Evolutionary conservation across 2,797 vertebrate genomes (phyloP).

Genomic region (Hoplostethus mediterraneus): DNA sequence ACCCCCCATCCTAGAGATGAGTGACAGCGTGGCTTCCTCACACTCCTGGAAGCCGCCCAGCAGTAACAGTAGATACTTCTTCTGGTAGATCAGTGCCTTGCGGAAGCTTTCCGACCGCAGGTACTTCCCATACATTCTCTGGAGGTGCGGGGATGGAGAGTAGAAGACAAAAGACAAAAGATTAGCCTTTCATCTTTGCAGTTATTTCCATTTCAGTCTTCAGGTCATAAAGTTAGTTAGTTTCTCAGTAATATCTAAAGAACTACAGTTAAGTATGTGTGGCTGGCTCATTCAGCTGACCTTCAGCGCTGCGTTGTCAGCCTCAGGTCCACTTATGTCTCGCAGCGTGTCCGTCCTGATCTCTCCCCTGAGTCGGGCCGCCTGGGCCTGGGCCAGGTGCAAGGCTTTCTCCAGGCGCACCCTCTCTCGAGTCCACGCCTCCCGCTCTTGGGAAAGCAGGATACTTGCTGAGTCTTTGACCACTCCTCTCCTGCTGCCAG

Average conservation of each 20-base stretch:
- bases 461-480: conserved; percentile 75
- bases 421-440: conserved; percentile 90
- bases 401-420: conserved; percentile 88
- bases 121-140: conserved; percentile 96
- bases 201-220: neutral
- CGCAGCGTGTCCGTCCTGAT: conserved; percentile 86
- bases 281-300: conserved; percentile 69
- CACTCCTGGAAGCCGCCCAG: conserved; percentile 97
- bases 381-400: conserved; percentile 87
- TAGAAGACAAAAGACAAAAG: neutral
- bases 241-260: neutral
- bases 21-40: conserved; percentile 92
- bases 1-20: conserved; percentile 94
- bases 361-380: conserved; percentile 88
- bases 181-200: neutral
- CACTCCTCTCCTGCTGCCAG: conserved; percentile 63
- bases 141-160: conserved; percentile 1
- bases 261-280: neutral
- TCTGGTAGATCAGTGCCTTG: conserved; percentile 98
- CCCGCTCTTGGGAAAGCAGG: conserved; percentile 88
- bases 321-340: conserved; percentile 85
- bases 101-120: conserved; percentile 96
- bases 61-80: conserved; percentile 95
- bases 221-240: too few relatives aligned
- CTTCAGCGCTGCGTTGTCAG: conserved; percentile 90